Evolutionary conservation across 2,113 vertebrate species (phyloP), one percentile per base, ranked within the genome.

Genomic region (Lanius ludovicianus): DNA sequence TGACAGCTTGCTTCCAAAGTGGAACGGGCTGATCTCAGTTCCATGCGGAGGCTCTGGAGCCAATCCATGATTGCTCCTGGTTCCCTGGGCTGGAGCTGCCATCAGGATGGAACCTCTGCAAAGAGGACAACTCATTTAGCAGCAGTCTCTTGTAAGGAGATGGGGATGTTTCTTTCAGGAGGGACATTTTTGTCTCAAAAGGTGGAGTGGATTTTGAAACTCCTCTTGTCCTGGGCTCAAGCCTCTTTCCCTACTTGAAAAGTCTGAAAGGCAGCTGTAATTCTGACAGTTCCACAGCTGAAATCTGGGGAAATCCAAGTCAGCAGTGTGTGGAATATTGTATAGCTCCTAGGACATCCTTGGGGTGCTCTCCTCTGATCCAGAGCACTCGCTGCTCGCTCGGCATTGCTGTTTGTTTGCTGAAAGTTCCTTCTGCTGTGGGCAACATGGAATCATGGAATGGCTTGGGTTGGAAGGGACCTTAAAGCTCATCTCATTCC

Each of bases 1-100:
- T 96, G 96, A 96, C 95, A 96, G 94, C n/a, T 47, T 30, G 82
- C 79, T 74, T 73, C 87, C 50, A 63, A 83, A 85, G 75, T 83
- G 67, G 93, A 90, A 89, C 11, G 30, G 89, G 57, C 87, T 85
- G 89, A 76, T 79, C 87, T 76, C 37, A 4, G 73, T 94, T 76
- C n/a, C 31, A n/a, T 1, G 3, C 7, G 0, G 30, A 69, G 91
- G 5, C 84, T 95, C 92, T 96, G 89, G 78, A 96, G 90, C 59
- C 75, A 83, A 79, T 93, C 82, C 78, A 21, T 80, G 86, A 22
- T 13, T 87, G 87, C 93, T 96, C 65, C 91, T 27, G 78, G 27
- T 70, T 84, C 89, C 52, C 31, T 1, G 60, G 15, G 53, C 2
- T 33, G 70, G 74, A 91, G 74, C 89, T 91, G 89, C 94, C 56